Percentiles rank a stretch among this genome's conserved stretches.
Evolutionary conservation across 2,113 vertebrate species (phyloP).

Genomic region (Phylloscopus trochilus): DNA sequence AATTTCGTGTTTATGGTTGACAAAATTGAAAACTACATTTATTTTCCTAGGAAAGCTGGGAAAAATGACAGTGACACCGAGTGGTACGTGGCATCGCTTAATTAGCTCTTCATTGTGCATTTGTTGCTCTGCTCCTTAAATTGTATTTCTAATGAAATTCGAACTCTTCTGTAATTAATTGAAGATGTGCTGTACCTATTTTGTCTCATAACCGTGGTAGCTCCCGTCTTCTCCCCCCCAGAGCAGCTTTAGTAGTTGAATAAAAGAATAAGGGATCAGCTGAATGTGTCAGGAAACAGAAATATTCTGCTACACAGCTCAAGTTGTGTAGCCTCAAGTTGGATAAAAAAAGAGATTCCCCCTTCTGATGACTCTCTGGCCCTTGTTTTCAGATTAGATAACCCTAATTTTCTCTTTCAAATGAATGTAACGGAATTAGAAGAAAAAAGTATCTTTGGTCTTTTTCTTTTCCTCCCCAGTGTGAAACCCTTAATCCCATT

Average conservation of each 20-base stretch:
- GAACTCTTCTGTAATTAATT: background rate
- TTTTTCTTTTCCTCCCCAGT: background rate
- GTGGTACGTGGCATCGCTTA: background rate
- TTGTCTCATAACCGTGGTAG: background rate
- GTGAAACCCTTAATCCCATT: slow-evolving; percentile 39
- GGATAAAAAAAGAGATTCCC: background rate
- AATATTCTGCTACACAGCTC: background rate
- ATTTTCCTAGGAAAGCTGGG: background rate
- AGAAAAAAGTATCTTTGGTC: background rate
- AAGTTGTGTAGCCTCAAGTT: background rate
- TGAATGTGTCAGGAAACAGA: background rate
- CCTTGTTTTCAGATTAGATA: slow-evolving; percentile 1
- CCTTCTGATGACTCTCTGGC: background rate
- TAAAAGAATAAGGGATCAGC: background rate
- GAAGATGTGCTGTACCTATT: background rate
- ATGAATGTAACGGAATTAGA: background rate
- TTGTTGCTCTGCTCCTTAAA: background rate
- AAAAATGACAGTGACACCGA: background rate
- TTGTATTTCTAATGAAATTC: background rate
- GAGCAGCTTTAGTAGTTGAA: background rate
- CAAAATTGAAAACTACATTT: background rate
- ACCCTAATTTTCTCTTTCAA: background rate
- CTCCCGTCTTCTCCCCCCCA: background rate
- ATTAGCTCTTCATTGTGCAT: background rate
- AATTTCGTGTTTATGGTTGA: background rate